phyloP scores from a whole-genome alignment of 2,888 invertebrate genomes.

The Stenchaetothrips biformis region DNA sequence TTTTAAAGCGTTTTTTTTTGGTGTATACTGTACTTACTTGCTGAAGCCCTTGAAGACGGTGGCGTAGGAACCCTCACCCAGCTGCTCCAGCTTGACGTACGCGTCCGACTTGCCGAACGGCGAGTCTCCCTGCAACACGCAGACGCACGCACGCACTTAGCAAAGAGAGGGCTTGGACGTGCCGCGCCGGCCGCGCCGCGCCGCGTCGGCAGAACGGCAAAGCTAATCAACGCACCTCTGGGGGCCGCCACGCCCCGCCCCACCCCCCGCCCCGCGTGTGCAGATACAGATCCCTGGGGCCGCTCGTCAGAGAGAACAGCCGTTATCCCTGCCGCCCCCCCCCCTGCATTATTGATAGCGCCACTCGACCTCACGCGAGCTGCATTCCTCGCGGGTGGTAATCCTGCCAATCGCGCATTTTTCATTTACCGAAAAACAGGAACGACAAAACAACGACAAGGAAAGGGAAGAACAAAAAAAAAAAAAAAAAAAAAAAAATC shows the following conservation, averaged over 20 bases:
- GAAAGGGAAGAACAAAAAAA: conserved; percentile 26
- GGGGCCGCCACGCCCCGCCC: background rate
- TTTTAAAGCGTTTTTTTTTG: no score
- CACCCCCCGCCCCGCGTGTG: background rate
- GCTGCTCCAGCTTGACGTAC: conserved; percentile 95
- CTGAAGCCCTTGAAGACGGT: conserved; percentile 98
- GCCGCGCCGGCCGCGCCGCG: background rate
- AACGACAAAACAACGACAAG: background rate
- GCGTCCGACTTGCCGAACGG: conserved; percentile 97
- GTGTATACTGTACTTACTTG: conserved; percentile 63
- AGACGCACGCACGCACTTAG: conserved; percentile 24
- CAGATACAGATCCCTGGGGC: background rate
- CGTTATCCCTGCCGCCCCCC: no score
- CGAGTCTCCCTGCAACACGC: conserved; percentile 74
- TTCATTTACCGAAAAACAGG: background rate
- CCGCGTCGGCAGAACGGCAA: background rate
- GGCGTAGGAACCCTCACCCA: conserved; percentile 99
- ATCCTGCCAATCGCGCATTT: background rate
- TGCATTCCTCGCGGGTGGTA: no score
- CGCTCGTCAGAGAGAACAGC: no score
- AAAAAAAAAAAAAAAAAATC: no score
- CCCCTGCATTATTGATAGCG: no score
- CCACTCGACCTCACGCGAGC: no score
- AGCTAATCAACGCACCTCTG: conserved; percentile 3
- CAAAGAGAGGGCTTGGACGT: background rate